Conservation (phyloP, 2,797 vertebrate species). For the Ctenosaura bakeri region DNA sequence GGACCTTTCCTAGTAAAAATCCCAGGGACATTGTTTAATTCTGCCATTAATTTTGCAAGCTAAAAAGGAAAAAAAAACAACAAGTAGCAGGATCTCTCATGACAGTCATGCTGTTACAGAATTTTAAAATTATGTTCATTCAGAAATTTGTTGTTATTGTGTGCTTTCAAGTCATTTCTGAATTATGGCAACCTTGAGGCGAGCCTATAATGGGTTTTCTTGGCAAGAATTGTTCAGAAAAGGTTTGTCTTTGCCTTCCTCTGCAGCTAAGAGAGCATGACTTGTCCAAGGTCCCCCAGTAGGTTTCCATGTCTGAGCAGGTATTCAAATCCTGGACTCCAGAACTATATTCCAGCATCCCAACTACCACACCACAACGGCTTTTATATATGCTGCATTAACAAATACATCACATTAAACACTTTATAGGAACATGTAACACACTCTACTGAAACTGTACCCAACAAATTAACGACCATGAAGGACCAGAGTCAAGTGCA, state of each 20-base stretch:
- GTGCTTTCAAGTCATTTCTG: too few species aligned
- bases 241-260: too few species aligned
- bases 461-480: not conserved
- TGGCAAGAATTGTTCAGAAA: too few species aligned
- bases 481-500: not conserved
- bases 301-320: too few species aligned
- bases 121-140: slow-evolving; percentile 40
- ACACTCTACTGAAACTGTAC: not conserved
- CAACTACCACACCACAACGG: too few species aligned
- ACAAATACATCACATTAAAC: slow-evolving; percentile 44
- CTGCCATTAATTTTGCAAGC: slow-evolving; percentile 97
- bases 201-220: too few species aligned
- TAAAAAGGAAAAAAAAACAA: slow-evolving; percentile 67
- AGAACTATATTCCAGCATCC: too few species aligned
- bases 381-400: too few species aligned
- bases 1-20: slow-evolving; percentile 82
- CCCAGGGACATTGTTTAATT: slow-evolving; percentile 91
- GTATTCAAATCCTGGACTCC: too few species aligned
- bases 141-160: not conserved
- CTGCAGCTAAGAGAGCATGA: too few species aligned
- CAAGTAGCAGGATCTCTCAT: slow-evolving; percentile 44
- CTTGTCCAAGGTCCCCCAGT: too few species aligned
- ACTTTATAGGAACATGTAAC: slow-evolving; percentile 49
- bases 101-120: slow-evolving; percentile 50
- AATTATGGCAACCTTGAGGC: too few species aligned